Percentiles rank a stretch among this genome's conserved stretches.
Conservation (phyloP, 1,140 invertebrate species). For the Homarus americanus region DNA sequence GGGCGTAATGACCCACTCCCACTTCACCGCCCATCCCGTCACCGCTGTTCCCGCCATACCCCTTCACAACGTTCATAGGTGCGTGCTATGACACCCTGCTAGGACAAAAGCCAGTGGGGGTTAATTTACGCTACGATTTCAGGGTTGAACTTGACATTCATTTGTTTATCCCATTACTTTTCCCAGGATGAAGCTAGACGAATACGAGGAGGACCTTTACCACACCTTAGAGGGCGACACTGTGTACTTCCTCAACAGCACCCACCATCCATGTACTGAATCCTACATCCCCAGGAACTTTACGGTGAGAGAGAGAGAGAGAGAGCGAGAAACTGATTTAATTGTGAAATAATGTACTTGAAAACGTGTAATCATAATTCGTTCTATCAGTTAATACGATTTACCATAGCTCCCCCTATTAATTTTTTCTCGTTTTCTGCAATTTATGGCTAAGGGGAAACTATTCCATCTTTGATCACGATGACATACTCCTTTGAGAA, state of each 20-base stretch:
- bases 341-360: too few species aligned
- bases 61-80: conserved; percentile 65
- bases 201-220: background rate
- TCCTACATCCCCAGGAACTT: background rate
- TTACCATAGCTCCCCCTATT: too few species aligned
- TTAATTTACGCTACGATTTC: background rate
- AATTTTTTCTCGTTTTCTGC: too few species aligned
- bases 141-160: too few species aligned
- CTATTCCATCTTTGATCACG: too few species aligned
- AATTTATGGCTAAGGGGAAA: too few species aligned
- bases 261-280: background rate
- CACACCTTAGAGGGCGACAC: background rate
- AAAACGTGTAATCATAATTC: too few species aligned
- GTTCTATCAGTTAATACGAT: too few species aligned
- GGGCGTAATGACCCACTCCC: conserved; percentile 44
- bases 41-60: conserved; percentile 28
- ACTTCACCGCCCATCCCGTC: conserved; percentile 70
- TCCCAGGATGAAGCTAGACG: background rate
- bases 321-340: too few species aligned
- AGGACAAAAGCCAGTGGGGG: background rate
- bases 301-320: too few species aligned
- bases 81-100: background rate
- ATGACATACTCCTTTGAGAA: too few species aligned
- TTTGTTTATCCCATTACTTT: background rate
- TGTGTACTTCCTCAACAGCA: background rate